Evolutionary conservation across 2,888 invertebrate genomes (phyloP).

Genomic region (Chrysodeixis includens): DNA sequence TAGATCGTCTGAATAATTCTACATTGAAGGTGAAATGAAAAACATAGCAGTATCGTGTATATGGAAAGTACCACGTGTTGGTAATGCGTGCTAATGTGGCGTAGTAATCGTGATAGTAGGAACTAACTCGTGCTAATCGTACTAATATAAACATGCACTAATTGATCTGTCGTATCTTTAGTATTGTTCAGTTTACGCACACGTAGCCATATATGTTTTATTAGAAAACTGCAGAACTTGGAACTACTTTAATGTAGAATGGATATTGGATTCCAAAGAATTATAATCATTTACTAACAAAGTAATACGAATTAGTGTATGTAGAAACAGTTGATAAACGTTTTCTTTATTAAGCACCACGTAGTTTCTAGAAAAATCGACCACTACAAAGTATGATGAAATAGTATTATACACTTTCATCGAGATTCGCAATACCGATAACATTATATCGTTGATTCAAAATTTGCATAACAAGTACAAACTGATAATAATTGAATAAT

Average conservation of each 20-base stretch:
- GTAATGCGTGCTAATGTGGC: slow-evolving; percentile 17
- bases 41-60: slow-evolving; percentile 15
- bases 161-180: slow-evolving; percentile 29
- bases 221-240: not conserved
- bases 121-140: slow-evolving; percentile 14
- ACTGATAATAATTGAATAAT: not conserved
- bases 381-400: not conserved
- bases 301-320: too few relatives aligned
- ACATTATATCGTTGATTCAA: not conserved
- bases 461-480: not conserved
- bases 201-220: slow-evolving; percentile 1
- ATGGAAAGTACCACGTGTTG: slow-evolving; percentile 27
- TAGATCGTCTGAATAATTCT: slow-evolving; percentile 7
- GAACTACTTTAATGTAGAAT: not conserved
- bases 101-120: slow-evolving; percentile 28
- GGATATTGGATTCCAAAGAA: not conserved
- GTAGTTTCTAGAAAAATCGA: too few relatives aligned
- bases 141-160: slow-evolving; percentile 15
- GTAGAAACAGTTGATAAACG: too few relatives aligned
- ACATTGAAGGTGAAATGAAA: slow-evolving; percentile 46
- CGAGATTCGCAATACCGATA: not conserved
- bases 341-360: too few relatives aligned
- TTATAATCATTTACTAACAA: too few relatives aligned
- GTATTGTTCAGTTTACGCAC: slow-evolving; percentile 17
- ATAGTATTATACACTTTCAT: not conserved